Conservation (phyloP, 2,113 vertebrate species). For the Vidua macroura region DNA sequence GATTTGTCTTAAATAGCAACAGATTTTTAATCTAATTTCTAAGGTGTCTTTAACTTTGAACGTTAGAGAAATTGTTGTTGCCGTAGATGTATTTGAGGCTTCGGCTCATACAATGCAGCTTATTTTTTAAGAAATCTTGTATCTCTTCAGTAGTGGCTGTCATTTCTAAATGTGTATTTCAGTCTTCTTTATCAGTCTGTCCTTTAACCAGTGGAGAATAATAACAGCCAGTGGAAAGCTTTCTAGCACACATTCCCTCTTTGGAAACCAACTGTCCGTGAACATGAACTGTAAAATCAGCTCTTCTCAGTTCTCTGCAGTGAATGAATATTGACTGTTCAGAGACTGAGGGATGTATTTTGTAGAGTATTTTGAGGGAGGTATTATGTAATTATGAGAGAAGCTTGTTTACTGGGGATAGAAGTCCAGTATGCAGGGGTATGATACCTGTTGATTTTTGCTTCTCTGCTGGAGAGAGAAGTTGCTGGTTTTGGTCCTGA, state of each 20-base stretch:
- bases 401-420: background rate
- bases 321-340: background rate
- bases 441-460: background rate
- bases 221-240: background rate
- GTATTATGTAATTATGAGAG: background rate
- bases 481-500: constrained; percentile 15
- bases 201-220: background rate
- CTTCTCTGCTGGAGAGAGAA: background rate
- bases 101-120: background rate
- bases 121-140: background rate
- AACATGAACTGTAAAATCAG: background rate
- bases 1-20: background rate
- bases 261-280: background rate
- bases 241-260: background rate
- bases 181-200: background rate
- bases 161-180: background rate
- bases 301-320: background rate
- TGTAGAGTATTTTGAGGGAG: background rate
- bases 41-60: background rate
- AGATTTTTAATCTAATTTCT: background rate
- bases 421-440: background rate
- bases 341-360: background rate
- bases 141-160: background rate
- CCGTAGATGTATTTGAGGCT: background rate
- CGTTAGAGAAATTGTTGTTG: background rate